These are phyloP conservation scores for Loripinus fragilis DNA, from an alignment of 2,888 invertebrate genomes.

Conservation along the genomic window DNA sequence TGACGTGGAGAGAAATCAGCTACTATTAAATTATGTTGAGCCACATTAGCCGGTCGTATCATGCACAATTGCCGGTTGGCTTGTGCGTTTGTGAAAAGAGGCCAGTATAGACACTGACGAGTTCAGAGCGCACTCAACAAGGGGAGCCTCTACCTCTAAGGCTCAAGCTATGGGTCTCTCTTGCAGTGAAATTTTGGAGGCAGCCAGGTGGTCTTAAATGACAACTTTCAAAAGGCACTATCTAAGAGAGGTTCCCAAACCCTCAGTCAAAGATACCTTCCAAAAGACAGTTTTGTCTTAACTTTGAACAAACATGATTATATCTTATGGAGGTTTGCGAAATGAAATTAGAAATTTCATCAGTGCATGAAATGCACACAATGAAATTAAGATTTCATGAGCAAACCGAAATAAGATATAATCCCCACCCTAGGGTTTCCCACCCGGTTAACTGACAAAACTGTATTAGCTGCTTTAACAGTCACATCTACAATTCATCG, in stretches of 20 bases:
- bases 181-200: neutral
- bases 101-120: conserved; percentile 7
- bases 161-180: neutral
- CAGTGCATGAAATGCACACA: no score
- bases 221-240: neutral
- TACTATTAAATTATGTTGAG: neutral
- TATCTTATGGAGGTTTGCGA: no score
- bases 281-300: neutral
- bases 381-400: no score
- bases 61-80: conserved; percentile 24
- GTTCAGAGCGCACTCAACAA: conserved; percentile 19
- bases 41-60: conserved; percentile 1
- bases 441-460: no score
- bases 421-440: no score
- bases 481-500: no score
- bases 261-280: neutral
- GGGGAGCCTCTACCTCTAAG: conserved; percentile 17
- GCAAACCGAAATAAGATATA: no score
- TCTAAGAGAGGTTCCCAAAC: neutral
- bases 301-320: no score
- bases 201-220: neutral
- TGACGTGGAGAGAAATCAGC: neutral
- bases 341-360: no score
- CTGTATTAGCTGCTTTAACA: no score
- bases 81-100: neutral